A percentile compares a stretch with the other conserved stretches of the same genome.
Evolutionary conservation across 2,888 invertebrate genomes (phyloP).

Genomic region (Aproaerema taeniolella): DNA sequence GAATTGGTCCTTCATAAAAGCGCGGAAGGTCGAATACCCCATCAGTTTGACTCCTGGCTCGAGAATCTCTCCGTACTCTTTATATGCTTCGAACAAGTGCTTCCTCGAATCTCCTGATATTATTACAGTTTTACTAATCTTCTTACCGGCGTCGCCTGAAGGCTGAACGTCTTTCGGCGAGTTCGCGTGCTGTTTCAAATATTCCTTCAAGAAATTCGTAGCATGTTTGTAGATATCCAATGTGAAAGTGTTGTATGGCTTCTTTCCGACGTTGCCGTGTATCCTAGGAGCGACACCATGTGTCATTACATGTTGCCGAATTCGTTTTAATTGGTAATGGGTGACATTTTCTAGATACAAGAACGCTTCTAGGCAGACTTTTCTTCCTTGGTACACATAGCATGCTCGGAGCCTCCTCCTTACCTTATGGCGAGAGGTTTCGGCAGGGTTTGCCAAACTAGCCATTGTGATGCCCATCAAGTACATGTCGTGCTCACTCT

Average conservation of each 20-base stretch:
- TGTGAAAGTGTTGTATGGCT: conserved; percentile 88
- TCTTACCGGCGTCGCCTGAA: conserved; percentile 64
- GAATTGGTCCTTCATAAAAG: conserved; percentile 89
- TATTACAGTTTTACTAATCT: conserved; percentile 67
- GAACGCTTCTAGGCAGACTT: conserved; percentile 87
- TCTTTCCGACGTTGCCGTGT: conserved; percentile 88
- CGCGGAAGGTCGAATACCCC: conserved; percentile 88
- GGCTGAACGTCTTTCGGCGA: conserved; percentile 71
- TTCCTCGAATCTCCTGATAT: conserved; percentile 79
- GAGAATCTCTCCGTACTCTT: conserved; percentile 83
- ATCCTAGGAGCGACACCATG: conserved; percentile 87
- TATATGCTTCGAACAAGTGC: conserved; percentile 85
- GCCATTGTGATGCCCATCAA: conserved; percentile 92
- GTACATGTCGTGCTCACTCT: conserved; percentile 90
- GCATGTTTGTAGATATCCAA: conserved; percentile 87
- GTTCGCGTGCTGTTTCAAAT: conserved; percentile 81
- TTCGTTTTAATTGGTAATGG: conserved; percentile 86
- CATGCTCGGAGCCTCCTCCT: conserved; percentile 84
- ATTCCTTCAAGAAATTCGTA: conserved; percentile 85
- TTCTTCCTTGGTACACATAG: conserved; percentile 86
- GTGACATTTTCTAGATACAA: conserved; percentile 88
- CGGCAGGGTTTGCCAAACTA: conserved; percentile 85
- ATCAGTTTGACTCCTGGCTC: conserved; percentile 85
- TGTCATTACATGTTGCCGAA: conserved; percentile 86
- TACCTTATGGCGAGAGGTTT: conserved; percentile 84